phyloP scores from a whole-genome alignment of 1,140 invertebrate species.

The Brachionus rotundiformis region DNA sequence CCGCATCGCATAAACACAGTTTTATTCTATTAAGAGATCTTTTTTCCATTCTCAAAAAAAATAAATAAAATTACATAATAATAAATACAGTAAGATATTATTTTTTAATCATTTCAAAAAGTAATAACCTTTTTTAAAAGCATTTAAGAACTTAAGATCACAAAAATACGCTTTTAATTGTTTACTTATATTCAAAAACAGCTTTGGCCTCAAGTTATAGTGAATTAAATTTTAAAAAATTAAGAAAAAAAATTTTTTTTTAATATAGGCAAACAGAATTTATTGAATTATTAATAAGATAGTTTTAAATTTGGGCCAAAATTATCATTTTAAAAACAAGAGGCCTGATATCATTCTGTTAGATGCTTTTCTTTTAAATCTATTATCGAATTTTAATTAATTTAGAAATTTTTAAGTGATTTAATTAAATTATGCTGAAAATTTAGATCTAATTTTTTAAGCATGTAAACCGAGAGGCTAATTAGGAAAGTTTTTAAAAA shows the following conservation, averaged over 20 bases:
- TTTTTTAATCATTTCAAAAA: background rate
- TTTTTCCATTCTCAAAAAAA: background rate
- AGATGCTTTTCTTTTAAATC: too few relatives aligned
- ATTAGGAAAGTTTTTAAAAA: background rate
- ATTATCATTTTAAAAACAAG: background rate
- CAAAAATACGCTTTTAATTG: background rate
- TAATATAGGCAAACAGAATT: background rate
- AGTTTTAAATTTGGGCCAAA: background rate
- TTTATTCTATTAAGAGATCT: background rate
- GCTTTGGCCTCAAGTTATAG: background rate
- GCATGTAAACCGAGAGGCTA: background rate
- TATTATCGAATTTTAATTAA: too few relatives aligned
- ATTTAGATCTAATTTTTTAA: too few relatives aligned
- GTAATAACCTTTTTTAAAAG: background rate
- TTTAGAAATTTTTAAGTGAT: too few relatives aligned
- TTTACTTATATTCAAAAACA: too few relatives aligned
- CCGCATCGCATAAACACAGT: background rate
- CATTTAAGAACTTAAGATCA: background rate
- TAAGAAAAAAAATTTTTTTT: background rate
- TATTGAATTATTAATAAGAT: constrained; percentile 4
- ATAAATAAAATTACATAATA: background rate
- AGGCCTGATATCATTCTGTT: too few relatives aligned
- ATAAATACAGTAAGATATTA: background rate
- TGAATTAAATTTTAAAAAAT: background rate
- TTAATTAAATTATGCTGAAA: too few relatives aligned